Evolutionary conservation across 53 echinoderm and acorn worm species (phyloP), one percentile per base, ranked within the genome.

Genomic region (Antedon mediterranea): DNA sequence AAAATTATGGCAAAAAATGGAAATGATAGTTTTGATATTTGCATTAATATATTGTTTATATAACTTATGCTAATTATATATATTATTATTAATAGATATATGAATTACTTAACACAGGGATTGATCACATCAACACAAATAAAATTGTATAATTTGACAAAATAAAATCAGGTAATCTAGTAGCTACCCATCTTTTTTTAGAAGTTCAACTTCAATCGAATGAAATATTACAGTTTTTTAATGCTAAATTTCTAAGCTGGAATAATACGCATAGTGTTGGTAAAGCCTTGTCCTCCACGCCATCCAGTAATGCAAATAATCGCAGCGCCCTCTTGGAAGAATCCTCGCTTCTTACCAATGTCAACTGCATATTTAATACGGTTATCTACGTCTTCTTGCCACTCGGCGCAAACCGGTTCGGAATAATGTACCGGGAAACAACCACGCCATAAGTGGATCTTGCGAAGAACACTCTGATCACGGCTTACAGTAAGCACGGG

Each of bases 251-350:
- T 57, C 23, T 18, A 57, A 57, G 57, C 57, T 57, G 57, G 57
- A 57, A 97, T 84, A 32, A 97, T 92, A 31, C 97, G 90, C 97
- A 97, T 97, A 74, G 89, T 97, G 79, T 97, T 97, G 72, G 97
- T 97, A 37, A 87, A 97, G 14, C 97, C 97, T 4, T 92, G 79
- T 9, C 97, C 97, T 2, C 88, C 84, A 30, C 97, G 85, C 97
- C 97, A 97, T 29, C 97, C 97, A 0, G 92, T 97, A 7, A 95
- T 92, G 14, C 92, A 88, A 57, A 97, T 88, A 29, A 97, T 71
- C 0, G 97, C 92, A 0, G 87, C 85, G 78, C 85, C 88, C 37
- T 91, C 91, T 37, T 86, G 84, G 73, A 83, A 92, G 83, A 92
- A 92, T 7, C 88, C 82, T 3, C 92, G 81, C 43, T 75, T 78